These are phyloP conservation scores for Perdix hodgsoniae DNA, from an alignment of 2,797 vertebrate species.

Conservation along the genomic window DNA sequence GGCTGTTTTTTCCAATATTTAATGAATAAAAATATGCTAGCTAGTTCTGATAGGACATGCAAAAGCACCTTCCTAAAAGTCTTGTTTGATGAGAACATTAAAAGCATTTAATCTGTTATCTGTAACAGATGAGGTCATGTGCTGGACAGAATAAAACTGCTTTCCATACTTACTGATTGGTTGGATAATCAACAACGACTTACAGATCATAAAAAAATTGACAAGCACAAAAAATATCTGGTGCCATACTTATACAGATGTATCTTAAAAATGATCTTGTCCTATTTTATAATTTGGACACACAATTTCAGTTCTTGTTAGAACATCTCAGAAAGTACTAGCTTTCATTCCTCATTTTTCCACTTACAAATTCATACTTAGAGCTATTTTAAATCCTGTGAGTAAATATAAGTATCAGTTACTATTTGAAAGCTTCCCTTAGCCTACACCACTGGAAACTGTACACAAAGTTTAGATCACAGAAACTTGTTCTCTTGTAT, in stretches of 20 bases:
- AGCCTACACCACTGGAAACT: not conserved
- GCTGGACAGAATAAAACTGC: not conserved
- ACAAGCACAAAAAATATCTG: not conserved
- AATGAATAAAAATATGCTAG: not conserved
- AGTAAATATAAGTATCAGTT: not conserved
- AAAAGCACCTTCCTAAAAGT: not conserved
- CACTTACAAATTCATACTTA: not conserved
- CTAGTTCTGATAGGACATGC: not conserved
- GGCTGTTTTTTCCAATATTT: not conserved
- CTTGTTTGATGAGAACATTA: not conserved
- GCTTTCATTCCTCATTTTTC: not conserved
- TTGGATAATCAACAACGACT: not conserved
- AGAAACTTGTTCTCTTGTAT: not conserved
- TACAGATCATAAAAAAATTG: not conserved
- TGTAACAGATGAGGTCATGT: not conserved
- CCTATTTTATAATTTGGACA: no score
- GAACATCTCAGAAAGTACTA: not conserved
- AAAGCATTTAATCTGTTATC: not conserved
- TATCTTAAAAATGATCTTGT: no score
- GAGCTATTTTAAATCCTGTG: not conserved
- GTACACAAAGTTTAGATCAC: not conserved
- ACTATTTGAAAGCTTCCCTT: not conserved
- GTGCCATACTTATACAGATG: not conserved
- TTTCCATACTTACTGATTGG: not conserved
- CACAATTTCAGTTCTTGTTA: not conserved